A percentile compares a stretch with the other conserved stretches of the same genome.
Evolutionary conservation across 2,113 vertebrate genomes (phyloP).

Genomic region (Atherinomorus stipes): DNA sequence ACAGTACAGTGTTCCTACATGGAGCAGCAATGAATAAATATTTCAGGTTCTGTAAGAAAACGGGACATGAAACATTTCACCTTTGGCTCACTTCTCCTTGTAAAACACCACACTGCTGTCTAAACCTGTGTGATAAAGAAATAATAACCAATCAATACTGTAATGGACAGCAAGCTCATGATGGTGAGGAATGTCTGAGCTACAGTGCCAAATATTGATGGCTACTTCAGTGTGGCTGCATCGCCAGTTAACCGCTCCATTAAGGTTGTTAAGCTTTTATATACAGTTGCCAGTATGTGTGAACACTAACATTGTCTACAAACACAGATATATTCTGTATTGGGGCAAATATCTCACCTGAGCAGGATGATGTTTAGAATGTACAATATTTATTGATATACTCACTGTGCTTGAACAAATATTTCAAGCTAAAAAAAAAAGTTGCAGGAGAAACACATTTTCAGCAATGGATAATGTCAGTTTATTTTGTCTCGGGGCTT

Average conservation of each 20-base stretch:
- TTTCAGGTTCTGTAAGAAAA: background rate
- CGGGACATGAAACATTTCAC: background rate
- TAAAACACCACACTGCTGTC: constrained; percentile 28
- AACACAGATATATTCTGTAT: background rate
- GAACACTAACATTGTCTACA: background rate
- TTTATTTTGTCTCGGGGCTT: constrained; percentile 3
- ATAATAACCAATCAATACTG: constrained; percentile 23
- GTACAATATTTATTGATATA: background rate
- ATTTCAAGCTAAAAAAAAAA: background rate
- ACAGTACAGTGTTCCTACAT: background rate
- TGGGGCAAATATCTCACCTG: background rate
- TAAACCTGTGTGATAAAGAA: constrained; percentile 19
- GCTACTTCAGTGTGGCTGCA: constrained; percentile 8
- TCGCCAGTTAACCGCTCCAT: constrained; percentile 20
- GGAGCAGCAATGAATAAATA: background rate
- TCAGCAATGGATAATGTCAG: background rate
- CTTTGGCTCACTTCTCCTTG: background rate
- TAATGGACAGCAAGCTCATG: constrained; percentile 1
- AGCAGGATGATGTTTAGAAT: background rate
- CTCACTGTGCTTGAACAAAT: background rate
- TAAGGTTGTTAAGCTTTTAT: constrained; percentile 15
- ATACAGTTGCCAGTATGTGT: constrained; percentile 9
- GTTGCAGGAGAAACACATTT: background rate
- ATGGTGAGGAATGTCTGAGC: constrained; percentile 9
- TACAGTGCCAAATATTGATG: constrained; percentile 33